Percentiles rank a stretch among this genome's conserved stretches.
These are phyloP conservation scores for Oreochromis mossambicus DNA, from an alignment of 2,797 vertebrate genomes.

Conservation along the genomic window DNA sequence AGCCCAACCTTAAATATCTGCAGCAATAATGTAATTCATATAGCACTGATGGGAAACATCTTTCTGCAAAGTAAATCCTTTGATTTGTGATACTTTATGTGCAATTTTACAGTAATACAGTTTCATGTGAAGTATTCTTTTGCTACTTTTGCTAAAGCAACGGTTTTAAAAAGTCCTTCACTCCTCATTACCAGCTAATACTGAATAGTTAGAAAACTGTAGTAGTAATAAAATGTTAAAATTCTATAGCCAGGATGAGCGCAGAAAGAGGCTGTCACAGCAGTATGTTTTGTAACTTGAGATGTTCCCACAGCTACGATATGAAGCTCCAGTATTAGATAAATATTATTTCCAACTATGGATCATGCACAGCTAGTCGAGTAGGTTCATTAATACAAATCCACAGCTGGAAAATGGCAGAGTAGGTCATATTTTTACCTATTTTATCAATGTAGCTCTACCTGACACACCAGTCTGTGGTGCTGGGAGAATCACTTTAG, in stretches of 20 bases:
- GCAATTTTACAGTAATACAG: background rate
- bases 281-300: background rate
- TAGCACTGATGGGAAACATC: background rate
- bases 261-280: background rate
- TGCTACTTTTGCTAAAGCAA: background rate
- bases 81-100: background rate
- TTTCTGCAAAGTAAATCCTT: background rate
- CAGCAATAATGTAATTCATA: background rate
- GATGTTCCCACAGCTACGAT: background rate
- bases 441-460: background rate
- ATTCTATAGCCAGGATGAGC: background rate
- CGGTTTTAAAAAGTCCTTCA: rapidly evolving
- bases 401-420: background rate
- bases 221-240: background rate
- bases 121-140: background rate
- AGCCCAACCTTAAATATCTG: rapidly evolving
- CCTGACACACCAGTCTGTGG: background rate
- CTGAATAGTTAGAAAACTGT: background rate
- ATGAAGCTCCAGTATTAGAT: background rate
- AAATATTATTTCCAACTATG: background rate
- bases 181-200: rapidly evolving
- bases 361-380: background rate
- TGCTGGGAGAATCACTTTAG: background rate
- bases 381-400: background rate
- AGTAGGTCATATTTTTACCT: background rate